Evolutionary conservation across 2,113 vertebrate species (phyloP), one percentile per base, ranked within the genome.

Genomic region (Chionodraco myersi): DNA sequence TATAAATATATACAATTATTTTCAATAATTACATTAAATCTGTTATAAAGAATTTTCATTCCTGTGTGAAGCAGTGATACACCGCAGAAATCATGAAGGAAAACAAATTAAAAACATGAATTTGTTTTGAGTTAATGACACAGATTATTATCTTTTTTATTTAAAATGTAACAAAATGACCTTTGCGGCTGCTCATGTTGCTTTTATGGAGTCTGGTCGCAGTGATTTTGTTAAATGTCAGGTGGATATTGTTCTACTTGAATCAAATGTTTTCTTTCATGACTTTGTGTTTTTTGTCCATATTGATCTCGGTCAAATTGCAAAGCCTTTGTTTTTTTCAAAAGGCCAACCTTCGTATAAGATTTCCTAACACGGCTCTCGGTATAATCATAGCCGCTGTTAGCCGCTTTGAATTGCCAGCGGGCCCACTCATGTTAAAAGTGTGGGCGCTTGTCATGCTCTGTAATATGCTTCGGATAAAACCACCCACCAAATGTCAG

Each of bases 151-250:
- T 6, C 13, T 74, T 60, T 75, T 83, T n/a, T 26, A 69, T 45
- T 67, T 1, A 72, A 52, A 76, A 54, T 26, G 12, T 14, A 76
- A 26, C 53, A 69, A 47, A 63, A 67, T 41, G 61, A 64, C 14
- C 84, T 87, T 82, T 82, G 13, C 10, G 36, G 13, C 41, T 52
- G 16, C 12, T 48, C 13, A 15, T 56, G 66, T 53, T 75, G 65
- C 68, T 75, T 47, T 65, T 34, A 36, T 53, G n/a, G 44, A n/a
- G 14, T 79, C 12, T 36, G 61, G 54, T 75, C 30, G 3, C n/a
- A 70, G 75, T 59, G 66, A 69, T 72, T 77, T 71, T 52, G 18
- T 41, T 79, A 87, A 86, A 88, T 85, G 82, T 80, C 84, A 87
- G 54, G 16, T 2, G 5, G 48, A 66, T 63, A 13, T 75, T 75